Evolutionary conservation across 1,140 invertebrate genomes (phyloP).

Genomic region (Plodia interpunctella): DNA sequence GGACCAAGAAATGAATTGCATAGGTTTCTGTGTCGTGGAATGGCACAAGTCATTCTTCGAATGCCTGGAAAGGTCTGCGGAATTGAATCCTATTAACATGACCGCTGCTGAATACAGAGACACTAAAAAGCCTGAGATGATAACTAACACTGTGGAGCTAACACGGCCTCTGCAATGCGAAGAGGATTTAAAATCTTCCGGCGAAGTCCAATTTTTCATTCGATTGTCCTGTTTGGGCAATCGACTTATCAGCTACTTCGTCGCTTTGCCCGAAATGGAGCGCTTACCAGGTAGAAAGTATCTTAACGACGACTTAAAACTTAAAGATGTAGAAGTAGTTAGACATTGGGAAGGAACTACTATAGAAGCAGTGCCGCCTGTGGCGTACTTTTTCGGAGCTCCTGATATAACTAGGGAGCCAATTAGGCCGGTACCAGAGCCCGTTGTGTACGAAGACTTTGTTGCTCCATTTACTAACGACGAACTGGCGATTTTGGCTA

Average conservation of each 20-base stretch:
- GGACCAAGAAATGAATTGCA: constrained; percentile 62
- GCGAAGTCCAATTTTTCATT: constrained; percentile 63
- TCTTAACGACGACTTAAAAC: constrained; percentile 57
- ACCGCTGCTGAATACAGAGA: constrained; percentile 56
- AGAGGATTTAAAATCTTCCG: constrained; percentile 63
- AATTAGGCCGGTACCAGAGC: constrained; percentile 48
- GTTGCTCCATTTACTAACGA: constrained; percentile 56
- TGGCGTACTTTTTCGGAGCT: constrained; percentile 62
- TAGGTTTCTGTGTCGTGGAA: constrained; percentile 55
- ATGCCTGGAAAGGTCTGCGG: constrained; percentile 45
- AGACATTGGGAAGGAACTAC: constrained; percentile 66
- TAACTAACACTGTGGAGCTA: constrained; percentile 61
- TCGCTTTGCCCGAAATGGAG: constrained; percentile 67
- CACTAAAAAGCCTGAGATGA: constrained; percentile 52
- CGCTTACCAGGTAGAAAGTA: constrained; percentile 64
- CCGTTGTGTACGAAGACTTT: constrained; percentile 53
- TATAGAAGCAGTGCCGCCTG: constrained; percentile 57
- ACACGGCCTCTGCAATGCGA: constrained; percentile 56
- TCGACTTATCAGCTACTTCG: constrained; percentile 56
- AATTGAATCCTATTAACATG: constrained; percentile 60
- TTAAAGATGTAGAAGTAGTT: constrained; percentile 66
- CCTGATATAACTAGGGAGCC: constrained; percentile 60
- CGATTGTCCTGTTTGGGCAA: constrained; percentile 64
- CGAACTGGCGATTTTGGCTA: constrained; percentile 61
- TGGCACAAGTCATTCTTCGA: constrained; percentile 66